Evolutionary conservation across 92 coral and sea anemone genomes (phyloP), one percentile per base, ranked within the genome.

Genomic region (Chrysogorgia sp.): DNA sequence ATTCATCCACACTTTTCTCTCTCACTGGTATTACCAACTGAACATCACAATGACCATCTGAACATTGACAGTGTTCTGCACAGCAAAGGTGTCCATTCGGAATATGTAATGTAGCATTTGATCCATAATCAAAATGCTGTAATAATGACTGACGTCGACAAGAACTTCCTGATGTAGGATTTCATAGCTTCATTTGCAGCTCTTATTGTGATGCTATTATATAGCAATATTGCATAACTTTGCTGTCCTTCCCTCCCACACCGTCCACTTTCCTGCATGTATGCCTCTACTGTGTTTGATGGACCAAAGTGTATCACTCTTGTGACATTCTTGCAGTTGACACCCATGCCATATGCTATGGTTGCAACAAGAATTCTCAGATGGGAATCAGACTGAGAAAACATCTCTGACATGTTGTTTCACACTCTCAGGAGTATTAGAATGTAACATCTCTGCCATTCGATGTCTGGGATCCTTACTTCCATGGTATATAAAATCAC

Each of bases 281-380:
- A n/a, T n/a, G n/a, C n/a, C n/a, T n/a, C n/a, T n/a, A 85, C 56
- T 25, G 86, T 81, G 31, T 85, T 85, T 13, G 86, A 81, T 34
- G 89, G 89, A 24, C 82, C 86, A 74, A 85, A 86, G 83, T 86
- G 83, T 2, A 86, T 81, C 15, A 84, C 81, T 23, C 69, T 41
- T 62, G 59, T 2, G 0, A 84, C 85, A 21, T 80, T 80, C 43
- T 79, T 71, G 34, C 84, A 9, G 50, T n/a, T n/a, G n/a, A 17
- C 59, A n/a, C 59, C 40, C 58, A 68, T 68, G 50, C 74, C 74
- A 66, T 66, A 43, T n/a, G 75, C 75, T 34, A 68, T 68, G 2
- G 58, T 68, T 9, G 75, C 75, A 68, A 68, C 43, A 33, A 68
- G 58, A 68, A 68, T 26, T 47, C 75, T 40, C 43, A 68, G 32